Conservation (phyloP, 1,140 invertebrate genomes). For the Heliconius himera region DNA sequence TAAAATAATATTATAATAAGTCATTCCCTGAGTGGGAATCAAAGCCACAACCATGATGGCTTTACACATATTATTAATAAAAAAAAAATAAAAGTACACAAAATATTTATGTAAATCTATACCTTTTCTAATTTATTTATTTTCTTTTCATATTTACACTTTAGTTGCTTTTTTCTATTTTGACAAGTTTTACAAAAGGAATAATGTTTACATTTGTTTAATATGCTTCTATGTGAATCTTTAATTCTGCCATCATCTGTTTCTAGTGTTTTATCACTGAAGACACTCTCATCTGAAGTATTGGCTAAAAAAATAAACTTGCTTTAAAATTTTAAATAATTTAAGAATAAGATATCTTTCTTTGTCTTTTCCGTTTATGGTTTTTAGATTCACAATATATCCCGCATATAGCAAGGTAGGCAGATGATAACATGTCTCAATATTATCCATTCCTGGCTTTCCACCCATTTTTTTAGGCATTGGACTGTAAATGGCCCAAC, state of each 20-base stretch:
- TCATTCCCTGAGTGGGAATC: too few relatives aligned
- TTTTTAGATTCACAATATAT: too few relatives aligned
- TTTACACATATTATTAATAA: background rate
- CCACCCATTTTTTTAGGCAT: too few relatives aligned
- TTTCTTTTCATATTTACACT: slow-evolving; percentile 53
- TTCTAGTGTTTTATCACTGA: slow-evolving; percentile 39
- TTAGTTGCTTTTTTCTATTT: slow-evolving; percentile 38
- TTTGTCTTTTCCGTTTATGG: too few relatives aligned
- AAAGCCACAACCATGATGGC: too few relatives aligned
- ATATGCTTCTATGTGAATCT: background rate
- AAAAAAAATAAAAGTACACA: background rate
- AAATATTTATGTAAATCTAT: background rate
- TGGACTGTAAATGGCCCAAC: too few relatives aligned
- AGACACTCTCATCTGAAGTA: slow-evolving; percentile 44
- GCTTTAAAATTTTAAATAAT: too few relatives aligned
- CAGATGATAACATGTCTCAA: too few relatives aligned
- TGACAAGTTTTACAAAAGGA: slow-evolving; percentile 55
- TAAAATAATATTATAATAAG: too few relatives aligned
- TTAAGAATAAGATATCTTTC: too few relatives aligned
- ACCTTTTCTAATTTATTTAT: slow-evolving; percentile 52
- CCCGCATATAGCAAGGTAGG: too few relatives aligned
- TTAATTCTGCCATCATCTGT: slow-evolving; percentile 18
- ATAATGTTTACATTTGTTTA: slow-evolving; percentile 54
- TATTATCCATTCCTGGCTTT: too few relatives aligned
- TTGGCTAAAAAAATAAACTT: slow-evolving; percentile 30